Evolutionary conservation across 1,140 invertebrate species (phyloP), one percentile per base, ranked within the genome.

Genomic region (Chlorops oryzae): DNA sequence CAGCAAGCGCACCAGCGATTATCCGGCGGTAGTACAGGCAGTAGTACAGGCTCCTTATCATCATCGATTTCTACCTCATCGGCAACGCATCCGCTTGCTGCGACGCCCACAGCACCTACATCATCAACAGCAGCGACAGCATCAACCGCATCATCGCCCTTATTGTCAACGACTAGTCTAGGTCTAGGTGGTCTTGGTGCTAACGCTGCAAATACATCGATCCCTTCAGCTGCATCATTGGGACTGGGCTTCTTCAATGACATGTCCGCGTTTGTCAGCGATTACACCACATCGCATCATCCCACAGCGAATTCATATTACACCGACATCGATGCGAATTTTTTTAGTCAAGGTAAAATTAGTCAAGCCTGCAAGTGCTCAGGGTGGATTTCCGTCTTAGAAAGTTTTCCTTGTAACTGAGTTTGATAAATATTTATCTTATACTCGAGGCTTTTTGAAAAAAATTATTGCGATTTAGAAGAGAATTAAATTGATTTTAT

Each of bases 291-390:
- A 12, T 15, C 46, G 5, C 47, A 49, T 40, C 34, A 45, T 23
- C 37, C 47, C 17, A 45, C 47, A 18, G 59, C 53, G 25, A 66
- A 60, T 46, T 50, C 64, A 21, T 67, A 67, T 37, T 67, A 67
- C 55, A 67, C 64, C 27, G 64, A 67, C 56, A 48, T 66, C 53
- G 65, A 69, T 68, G 61, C 68, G 44, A 69, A 69, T 55, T 69
- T 68, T 59, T 69, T 69, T 44, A 69, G 65, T 46, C 60, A 61
- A 66, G 63, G 62, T 66, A 69, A 47, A 47, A 12, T 7, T 32
- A 10, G 5, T 38, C 21, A 18, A 18, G n/a, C n/a, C n/a, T n/a
- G n/a, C n/a, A n/a, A n/a, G n/a, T n/a, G n/a, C n/a, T n/a, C n/a
- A n/a, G n/a, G n/a, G n/a, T n/a, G n/a, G n/a, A n/a, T n/a, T n/a